Percentiles rank a stretch among this genome's conserved stretches.
These are phyloP conservation scores for Erpobdella octoculata DNA, from an alignment of 2,888 invertebrate species.

Conservation along the genomic window DNA sequence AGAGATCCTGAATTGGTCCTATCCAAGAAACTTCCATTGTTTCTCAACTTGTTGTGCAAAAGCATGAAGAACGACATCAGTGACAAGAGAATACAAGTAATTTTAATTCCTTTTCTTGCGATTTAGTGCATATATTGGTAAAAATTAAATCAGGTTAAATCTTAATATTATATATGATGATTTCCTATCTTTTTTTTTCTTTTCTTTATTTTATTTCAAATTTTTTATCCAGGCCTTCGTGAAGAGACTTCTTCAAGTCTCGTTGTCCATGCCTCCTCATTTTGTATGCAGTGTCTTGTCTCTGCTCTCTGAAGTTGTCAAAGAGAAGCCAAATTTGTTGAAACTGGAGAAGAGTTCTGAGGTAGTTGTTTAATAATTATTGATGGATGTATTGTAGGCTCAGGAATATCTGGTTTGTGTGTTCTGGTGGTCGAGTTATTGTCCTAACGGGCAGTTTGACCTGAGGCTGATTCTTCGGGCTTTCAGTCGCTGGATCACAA, in stretches of 20 bases:
- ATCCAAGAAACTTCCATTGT: slow-evolving; percentile 59
- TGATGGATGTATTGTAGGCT: neutral
- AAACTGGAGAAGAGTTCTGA: slow-evolving; percentile 20
- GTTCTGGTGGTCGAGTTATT: too few species aligned
- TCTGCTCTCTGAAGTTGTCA: slow-evolving; percentile 66
- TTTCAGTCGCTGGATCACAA: too few species aligned
- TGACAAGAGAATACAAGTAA: slow-evolving; percentile 17
- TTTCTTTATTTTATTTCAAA: neutral
- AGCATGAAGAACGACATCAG: slow-evolving; percentile 69
- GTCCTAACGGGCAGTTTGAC: too few species aligned
- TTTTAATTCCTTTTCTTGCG: neutral
- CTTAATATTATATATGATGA: neutral
- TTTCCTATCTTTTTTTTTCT: neutral
- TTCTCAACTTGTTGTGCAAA: slow-evolving; percentile 78
- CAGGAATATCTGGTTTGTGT: too few species aligned
- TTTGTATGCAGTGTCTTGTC: slow-evolving; percentile 76
- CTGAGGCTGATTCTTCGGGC: too few species aligned
- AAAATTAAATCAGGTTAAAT: neutral
- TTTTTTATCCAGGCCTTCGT: slow-evolving; percentile 63
- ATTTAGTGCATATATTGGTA: neutral
- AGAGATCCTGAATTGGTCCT: slow-evolving; percentile 64
- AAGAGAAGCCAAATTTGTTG: slow-evolving; percentile 42
- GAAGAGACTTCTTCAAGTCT: slow-evolving; percentile 69
- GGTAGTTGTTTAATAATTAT: neutral
- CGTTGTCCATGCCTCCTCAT: slow-evolving; percentile 61